Evolutionary conservation across 2,797 vertebrate genomes (phyloP).

Genomic region (Lithobates pipiens): DNA sequence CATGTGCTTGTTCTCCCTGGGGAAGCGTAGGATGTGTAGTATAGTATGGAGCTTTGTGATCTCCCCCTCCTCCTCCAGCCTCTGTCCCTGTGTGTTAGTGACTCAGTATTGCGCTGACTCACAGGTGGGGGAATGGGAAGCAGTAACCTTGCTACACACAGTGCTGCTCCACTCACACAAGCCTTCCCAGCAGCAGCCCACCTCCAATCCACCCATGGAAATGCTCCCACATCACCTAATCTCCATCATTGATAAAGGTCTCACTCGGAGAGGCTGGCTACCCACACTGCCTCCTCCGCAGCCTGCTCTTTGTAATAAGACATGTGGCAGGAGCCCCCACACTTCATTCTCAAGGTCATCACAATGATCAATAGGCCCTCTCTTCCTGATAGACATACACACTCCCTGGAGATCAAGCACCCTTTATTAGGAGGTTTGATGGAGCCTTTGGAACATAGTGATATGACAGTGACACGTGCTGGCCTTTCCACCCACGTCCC

Average conservation of each 20-base stretch:
- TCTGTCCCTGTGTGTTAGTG: constrained; percentile 32
- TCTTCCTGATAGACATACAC: constrained; percentile 3
- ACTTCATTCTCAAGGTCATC: constrained; percentile 33
- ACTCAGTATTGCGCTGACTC: constrained; percentile 57
- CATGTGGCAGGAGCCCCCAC: constrained; percentile 15
- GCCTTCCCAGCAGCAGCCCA: constrained; percentile 34
- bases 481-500: constrained; percentile 45
- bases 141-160: constrained; percentile 53
- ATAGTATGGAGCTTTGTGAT: constrained; percentile 23
- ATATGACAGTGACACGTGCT: constrained; percentile 47
- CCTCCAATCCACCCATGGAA: constrained; percentile 24
- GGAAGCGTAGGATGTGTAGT: constrained; percentile 13
- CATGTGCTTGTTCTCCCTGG: constrained; percentile 6
- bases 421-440: constrained; percentile 16
- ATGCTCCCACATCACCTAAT: constrained; percentile 52
- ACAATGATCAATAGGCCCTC: constrained; percentile 20
- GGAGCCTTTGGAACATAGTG: constrained; percentile 12
- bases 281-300: constrained; percentile 46
- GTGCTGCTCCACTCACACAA: constrained; percentile 30
- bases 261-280: constrained; percentile 20
- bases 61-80: constrained; percentile 35
- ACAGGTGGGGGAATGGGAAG: constrained; percentile 45
- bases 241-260: constrained; percentile 49
- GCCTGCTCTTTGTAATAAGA: constrained; percentile 18
- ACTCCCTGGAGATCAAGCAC: constrained; percentile 13